Conservation (phyloP, 2,113 vertebrate species). For the Prionailurus viverrinus region DNA sequence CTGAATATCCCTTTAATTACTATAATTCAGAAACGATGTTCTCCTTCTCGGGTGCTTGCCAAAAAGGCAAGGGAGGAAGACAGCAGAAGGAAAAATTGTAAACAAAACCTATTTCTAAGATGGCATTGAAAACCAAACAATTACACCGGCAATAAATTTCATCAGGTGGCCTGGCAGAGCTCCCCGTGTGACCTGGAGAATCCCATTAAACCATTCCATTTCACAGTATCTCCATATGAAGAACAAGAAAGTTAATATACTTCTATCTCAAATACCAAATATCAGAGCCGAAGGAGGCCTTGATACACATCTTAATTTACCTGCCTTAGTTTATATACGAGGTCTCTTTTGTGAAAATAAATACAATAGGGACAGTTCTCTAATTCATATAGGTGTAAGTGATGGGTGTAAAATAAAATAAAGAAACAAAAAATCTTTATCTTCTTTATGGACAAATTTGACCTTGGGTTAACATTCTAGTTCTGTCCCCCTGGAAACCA, state of each 20-base stretch:
- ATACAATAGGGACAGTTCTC: not conserved
- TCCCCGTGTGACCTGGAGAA: not conserved
- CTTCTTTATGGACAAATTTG: constrained; percentile 4
- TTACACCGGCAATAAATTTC: not conserved
- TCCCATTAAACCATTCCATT: not conserved
- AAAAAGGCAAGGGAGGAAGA: constrained; percentile 3
- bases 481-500: not conserved
- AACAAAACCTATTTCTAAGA: constrained; percentile 47
- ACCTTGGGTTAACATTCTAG: constrained; percentile 6
- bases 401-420: not conserved
- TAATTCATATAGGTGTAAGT: not conserved
- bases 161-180: not conserved
- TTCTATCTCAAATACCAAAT: not conserved
- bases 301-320: not conserved
- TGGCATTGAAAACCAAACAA: constrained; percentile 2
- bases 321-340: not conserved
- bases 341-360: not conserved
- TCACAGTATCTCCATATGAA: not conserved
- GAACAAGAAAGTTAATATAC: not conserved
- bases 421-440: not conserved
- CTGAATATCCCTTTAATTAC: constrained; percentile 51
- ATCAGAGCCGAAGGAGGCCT: not conserved
- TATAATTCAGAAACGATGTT: not conserved
- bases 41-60: not conserved
- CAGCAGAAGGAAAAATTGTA: not conserved